These are phyloP conservation scores for Ctena decussata DNA, from an alignment of 2,888 invertebrate genomes.

Conservation along the genomic window DNA sequence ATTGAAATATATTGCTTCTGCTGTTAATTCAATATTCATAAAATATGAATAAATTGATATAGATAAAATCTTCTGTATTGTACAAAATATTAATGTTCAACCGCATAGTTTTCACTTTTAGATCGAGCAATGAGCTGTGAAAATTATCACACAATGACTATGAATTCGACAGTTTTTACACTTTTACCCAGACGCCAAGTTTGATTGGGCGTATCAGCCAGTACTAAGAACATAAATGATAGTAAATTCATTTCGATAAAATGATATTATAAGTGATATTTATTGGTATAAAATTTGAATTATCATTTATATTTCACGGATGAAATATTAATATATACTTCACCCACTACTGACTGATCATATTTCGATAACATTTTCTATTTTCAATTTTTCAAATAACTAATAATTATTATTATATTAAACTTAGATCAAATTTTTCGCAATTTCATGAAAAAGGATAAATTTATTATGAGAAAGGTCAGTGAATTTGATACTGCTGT, in stretches of 20 bases:
- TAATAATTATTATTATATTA: too few relatives aligned
- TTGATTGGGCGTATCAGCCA: background rate
- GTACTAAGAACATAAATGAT: background rate
- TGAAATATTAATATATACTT: background rate
- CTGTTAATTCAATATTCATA: background rate
- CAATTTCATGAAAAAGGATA: too few relatives aligned
- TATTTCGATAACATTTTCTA: background rate
- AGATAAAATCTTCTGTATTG: background rate
- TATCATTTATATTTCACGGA: constrained; percentile 5
- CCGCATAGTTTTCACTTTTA: background rate
- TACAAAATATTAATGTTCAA: background rate
- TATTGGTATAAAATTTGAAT: constrained; percentile 14
- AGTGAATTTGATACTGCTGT: too few relatives aligned
- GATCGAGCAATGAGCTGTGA: background rate
- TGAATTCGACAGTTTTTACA: background rate
- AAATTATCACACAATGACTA: background rate
- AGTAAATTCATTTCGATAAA: background rate
- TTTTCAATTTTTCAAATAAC: background rate
- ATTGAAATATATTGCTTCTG: background rate
- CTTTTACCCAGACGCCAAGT: background rate
- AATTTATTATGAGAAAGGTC: too few relatives aligned
- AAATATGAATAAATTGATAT: background rate
- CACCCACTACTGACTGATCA: background rate
- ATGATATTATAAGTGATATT: constrained; percentile 16
- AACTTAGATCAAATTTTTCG: too few relatives aligned